These are phyloP conservation scores for Papilio gigon DNA, from an alignment of 2,888 invertebrate genomes.

Conservation along the genomic window DNA sequence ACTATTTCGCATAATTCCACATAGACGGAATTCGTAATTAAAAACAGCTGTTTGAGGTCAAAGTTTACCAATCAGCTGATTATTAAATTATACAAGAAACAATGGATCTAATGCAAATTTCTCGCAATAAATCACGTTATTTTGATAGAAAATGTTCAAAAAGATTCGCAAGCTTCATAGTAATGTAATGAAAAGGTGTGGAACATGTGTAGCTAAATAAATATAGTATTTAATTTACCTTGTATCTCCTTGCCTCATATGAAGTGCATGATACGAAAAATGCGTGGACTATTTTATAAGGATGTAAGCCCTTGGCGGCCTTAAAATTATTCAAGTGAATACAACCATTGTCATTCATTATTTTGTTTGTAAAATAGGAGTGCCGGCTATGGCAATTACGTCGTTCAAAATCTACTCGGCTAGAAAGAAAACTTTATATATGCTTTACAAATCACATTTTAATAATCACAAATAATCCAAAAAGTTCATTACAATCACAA, in stretches of 20 bases:
- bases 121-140: constrained; percentile 12
- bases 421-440: constrained; percentile 47
- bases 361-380: constrained; percentile 53
- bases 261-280: constrained; percentile 93
- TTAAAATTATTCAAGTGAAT: constrained; percentile 91
- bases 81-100: constrained; percentile 50
- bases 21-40: constrained; percentile 31
- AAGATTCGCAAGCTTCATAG: constrained; percentile 37
- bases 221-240: constrained; percentile 80
- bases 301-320: constrained; percentile 87
- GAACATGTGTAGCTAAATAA: constrained; percentile 45
- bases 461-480: constrained; percentile 9
- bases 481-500: constrained; percentile 27
- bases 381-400: constrained; percentile 44
- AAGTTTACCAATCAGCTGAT: constrained; percentile 78
- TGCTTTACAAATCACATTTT: constrained; percentile 36
- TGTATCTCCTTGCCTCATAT: constrained; percentile 89
- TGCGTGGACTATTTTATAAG: constrained; percentile 90
- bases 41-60: constrained; percentile 75
- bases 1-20: constrained; percentile 5
- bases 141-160: constrained; percentile 29
- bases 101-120: constrained; percentile 39
- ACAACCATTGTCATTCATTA: constrained; percentile 88
- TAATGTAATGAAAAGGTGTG: constrained; percentile 50
- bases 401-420: constrained; percentile 43